Evolutionary conservation across 2,888 invertebrate species (phyloP).

Genomic region (Nomada ferruginata): DNA sequence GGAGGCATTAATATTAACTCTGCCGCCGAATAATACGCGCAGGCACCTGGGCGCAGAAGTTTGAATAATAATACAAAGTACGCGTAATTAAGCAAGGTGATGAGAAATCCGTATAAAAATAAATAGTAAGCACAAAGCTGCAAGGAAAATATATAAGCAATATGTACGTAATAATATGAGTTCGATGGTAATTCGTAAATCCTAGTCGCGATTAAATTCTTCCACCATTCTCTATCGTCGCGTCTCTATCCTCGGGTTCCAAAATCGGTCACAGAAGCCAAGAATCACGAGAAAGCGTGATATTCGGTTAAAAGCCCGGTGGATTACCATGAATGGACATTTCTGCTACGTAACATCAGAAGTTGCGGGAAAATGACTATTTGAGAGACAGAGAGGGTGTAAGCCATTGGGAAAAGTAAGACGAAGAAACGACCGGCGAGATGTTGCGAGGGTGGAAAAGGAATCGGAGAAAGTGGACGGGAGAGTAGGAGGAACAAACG

Average conservation of each 20-base stretch:
- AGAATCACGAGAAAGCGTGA: constrained; percentile 43
- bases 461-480: constrained; percentile 18
- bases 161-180: too few relatives aligned
- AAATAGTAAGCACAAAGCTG: too few relatives aligned
- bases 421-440: constrained; percentile 13
- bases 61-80: constrained; percentile 16
- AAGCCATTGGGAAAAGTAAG: constrained; percentile 7
- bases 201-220: neutral
- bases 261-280: constrained; percentile 57
- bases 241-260: constrained; percentile 4
- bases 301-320: constrained; percentile 74
- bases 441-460: constrained; percentile 16
- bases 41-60: constrained; percentile 9
- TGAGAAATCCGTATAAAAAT: constrained; percentile 12
- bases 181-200: neutral
- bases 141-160: neutral
- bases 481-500: constrained; percentile 25
- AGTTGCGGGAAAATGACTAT: constrained; percentile 49
- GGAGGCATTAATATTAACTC: constrained; percentile 30
- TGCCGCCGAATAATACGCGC: neutral
- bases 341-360: constrained; percentile 56
- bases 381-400: neutral
- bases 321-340: constrained; percentile 76
- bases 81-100: constrained; percentile 24
- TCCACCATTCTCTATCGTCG: neutral